phyloP scores from a whole-genome alignment of 2,113 vertebrate species.

The Rhinoderma darwinii region DNA sequence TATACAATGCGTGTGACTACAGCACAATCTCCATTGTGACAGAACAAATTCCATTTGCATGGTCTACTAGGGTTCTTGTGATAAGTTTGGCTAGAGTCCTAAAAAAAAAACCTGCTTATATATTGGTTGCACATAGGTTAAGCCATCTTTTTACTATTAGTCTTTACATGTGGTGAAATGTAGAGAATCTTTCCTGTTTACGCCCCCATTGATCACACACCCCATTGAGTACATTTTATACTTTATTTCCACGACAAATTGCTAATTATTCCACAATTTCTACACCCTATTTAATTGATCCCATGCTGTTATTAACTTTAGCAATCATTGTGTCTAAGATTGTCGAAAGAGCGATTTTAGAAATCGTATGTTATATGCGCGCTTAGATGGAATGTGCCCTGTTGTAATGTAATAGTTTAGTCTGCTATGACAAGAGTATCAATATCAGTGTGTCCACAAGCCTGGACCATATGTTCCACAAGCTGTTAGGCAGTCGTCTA shows the following conservation, averaged over 20 bases:
- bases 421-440: background rate
- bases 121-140: too few relatives aligned
- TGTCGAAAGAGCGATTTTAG: background rate
- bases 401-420: background rate
- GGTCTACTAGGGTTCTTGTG: too few relatives aligned
- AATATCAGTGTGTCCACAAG: background rate
- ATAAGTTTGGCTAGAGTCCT: too few relatives aligned
- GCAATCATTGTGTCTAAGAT: background rate
- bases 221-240: background rate
- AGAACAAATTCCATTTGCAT: too few relatives aligned
- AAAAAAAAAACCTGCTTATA: too few relatives aligned
- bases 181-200: too few relatives aligned
- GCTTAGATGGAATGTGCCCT: background rate
- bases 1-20: too few relatives aligned
- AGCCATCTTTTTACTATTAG: too few relatives aligned
- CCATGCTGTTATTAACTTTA: background rate
- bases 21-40: too few relatives aligned
- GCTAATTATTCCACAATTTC: background rate
- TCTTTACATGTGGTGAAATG: too few relatives aligned
- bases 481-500: background rate
- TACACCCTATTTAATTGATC: constrained; percentile 5
- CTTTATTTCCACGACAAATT: background rate
- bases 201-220: too few relatives aligned
- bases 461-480: background rate
- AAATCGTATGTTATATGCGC: background rate